phyloP scores from a whole-genome alignment of 2,113 vertebrate species.

The Malurus alboscapulatus region DNA sequence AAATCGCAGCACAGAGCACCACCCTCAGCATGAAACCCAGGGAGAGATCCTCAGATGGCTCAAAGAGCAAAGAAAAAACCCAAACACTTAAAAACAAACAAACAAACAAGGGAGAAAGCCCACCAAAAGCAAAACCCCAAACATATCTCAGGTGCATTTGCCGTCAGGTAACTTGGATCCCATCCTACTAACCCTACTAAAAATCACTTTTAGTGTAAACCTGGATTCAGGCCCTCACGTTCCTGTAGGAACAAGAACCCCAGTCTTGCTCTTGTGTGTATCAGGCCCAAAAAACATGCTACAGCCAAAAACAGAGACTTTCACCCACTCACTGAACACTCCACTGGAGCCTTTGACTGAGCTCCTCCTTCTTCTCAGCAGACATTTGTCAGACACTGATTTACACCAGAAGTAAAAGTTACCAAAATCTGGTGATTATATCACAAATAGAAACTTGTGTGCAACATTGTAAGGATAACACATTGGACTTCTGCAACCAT shows the following conservation, averaged over 20 bases:
- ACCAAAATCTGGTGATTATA: not conserved
- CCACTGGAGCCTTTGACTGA: not conserved
- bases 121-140: accelerated
- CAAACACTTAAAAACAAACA: not conserved
- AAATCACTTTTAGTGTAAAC: not conserved
- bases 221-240: too few relatives aligned
- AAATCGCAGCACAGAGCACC: not conserved
- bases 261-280: not conserved
- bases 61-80: not conserved
- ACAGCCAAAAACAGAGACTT: not conserved
- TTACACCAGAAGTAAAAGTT: not conserved
- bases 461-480: not conserved
- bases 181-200: not conserved
- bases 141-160: not conserved
- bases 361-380: not conserved
- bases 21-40: accelerated
- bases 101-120: accelerated
- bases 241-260: not conserved
- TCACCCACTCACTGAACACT: not conserved
- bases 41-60: not conserved
- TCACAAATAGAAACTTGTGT: not conserved
- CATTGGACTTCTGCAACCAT: not conserved
- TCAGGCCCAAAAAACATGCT: not conserved
- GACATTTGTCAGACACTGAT: not conserved
- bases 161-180: not conserved